Conservation (phyloP, 2,888 invertebrate genomes). For the Eupithecia insigniata region DNA sequence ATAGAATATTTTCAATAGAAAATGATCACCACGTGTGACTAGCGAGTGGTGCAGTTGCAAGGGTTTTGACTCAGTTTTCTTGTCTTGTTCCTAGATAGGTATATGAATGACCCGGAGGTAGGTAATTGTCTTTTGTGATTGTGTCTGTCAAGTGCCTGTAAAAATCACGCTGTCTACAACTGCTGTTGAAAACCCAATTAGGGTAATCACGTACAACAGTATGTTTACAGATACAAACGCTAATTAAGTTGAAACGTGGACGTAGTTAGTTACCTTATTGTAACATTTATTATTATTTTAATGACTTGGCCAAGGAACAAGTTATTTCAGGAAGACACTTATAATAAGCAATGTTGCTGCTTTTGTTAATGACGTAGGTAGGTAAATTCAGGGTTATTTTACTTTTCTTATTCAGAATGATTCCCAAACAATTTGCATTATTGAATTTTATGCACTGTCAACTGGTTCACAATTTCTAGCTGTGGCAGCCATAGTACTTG, state of each 20-base stretch:
- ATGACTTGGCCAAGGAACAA: constrained; percentile 3
- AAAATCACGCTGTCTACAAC: constrained; percentile 7
- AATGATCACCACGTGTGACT: background rate
- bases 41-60: background rate
- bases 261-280: background rate
- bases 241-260: background rate
- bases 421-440: background rate
- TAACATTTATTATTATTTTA: background rate
- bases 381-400: background rate
- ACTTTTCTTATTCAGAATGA: background rate
- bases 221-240: background rate
- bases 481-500: too few relatives aligned
- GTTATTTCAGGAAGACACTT: background rate
- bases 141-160: background rate
- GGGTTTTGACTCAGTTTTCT: background rate
- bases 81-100: background rate
- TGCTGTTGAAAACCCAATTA: background rate
- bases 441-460: too few relatives aligned
- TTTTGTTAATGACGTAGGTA: constrained; percentile 2
- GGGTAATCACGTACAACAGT: background rate
- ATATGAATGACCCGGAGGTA: background rate
- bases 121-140: background rate
- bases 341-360: background rate
- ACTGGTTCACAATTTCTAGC: too few relatives aligned
- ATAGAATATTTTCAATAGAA: too few relatives aligned